Conservation (phyloP, 2,113 vertebrate genomes). For the Crocuta crocuta region DNA sequence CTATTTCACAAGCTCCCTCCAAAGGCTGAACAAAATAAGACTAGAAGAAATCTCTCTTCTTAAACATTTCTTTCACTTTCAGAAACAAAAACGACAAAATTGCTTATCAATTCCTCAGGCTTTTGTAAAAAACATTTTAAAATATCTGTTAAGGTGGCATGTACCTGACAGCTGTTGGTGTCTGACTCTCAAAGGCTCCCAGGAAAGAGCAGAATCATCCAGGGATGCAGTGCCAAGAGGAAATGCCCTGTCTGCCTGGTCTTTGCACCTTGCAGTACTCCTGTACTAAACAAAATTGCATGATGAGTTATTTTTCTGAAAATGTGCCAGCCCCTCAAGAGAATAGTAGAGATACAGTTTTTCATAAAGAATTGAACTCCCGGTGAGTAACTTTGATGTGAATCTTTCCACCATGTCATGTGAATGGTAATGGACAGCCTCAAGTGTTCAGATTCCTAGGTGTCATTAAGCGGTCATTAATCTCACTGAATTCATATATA, state of each 20-base stretch:
- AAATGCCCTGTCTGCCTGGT: background rate
- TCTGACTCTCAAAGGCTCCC: background rate
- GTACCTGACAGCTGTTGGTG: background rate
- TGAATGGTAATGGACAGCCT: background rate
- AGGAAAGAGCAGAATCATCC: background rate
- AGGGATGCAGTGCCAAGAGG: background rate
- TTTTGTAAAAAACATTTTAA: conserved; percentile 14
- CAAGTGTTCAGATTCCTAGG: background rate
- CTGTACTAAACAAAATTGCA: too few species aligned
- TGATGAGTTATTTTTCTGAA: background rate
- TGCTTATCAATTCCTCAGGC: background rate
- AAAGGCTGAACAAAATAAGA: background rate
- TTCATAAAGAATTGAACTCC: background rate
- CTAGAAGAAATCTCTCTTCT: background rate
- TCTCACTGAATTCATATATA: background rate
- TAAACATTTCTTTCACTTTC: background rate
- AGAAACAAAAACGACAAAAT: background rate
- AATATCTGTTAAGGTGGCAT: background rate
- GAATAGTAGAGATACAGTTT: background rate
- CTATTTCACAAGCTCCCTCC: background rate
- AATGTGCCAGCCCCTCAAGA: background rate
- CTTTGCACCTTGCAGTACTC: background rate
- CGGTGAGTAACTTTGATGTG: background rate
- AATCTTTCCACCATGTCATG: background rate
- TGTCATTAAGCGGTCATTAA: background rate